A percentile compares a stretch with the other conserved stretches of the same genome.
Evolutionary conservation across 1,140 invertebrate species (phyloP).

Genomic region (Camponotus floridanus): DNA sequence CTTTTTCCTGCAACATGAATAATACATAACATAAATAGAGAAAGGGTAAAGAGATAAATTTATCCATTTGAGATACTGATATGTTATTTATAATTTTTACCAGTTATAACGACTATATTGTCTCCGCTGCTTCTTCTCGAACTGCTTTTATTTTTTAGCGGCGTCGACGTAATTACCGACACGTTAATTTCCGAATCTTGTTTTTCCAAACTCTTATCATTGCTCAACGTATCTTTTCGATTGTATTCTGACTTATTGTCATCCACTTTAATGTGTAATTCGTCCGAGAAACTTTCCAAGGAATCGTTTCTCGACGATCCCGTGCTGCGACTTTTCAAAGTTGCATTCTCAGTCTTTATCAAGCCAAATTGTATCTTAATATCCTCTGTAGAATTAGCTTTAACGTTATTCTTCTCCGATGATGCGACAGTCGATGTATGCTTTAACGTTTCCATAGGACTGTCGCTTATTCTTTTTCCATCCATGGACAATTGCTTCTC

Average conservation of each 20-base stretch:
- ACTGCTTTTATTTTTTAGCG: conserved; percentile 80
- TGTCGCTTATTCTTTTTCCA: conserved; percentile 70
- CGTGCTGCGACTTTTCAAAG: conserved; percentile 79
- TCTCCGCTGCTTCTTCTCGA: conserved; percentile 79
- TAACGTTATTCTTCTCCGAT: conserved; percentile 74
- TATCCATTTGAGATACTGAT: conserved; percentile 7
- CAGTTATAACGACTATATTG: conserved; percentile 84
- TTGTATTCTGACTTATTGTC: conserved; percentile 64
- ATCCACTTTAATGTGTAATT: conserved; percentile 60
- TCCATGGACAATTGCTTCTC: conserved; percentile 83
- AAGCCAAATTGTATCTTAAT: conserved; percentile 78
- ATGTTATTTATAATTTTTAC: conserved; percentile 68
- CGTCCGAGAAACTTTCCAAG: conserved; percentile 79
- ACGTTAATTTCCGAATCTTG: conserved; percentile 79
- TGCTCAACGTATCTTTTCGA: conserved; percentile 71
- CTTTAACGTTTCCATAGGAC: conserved; percentile 70
- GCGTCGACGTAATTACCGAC: conserved; percentile 84
- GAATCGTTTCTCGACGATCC: conserved; percentile 82
- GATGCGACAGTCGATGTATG: conserved; percentile 51
- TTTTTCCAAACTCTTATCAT: conserved; percentile 56
- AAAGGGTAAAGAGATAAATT: conserved; percentile 10
- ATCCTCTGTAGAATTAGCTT: conserved; percentile 81
- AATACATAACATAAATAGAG: conserved; percentile 10
- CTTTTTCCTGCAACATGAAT: conserved; percentile 69
- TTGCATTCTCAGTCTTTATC: conserved; percentile 67